These are phyloP conservation scores for Pithys albifrons DNA, from an alignment of 2,113 vertebrate genomes.

Conservation along the genomic window DNA sequence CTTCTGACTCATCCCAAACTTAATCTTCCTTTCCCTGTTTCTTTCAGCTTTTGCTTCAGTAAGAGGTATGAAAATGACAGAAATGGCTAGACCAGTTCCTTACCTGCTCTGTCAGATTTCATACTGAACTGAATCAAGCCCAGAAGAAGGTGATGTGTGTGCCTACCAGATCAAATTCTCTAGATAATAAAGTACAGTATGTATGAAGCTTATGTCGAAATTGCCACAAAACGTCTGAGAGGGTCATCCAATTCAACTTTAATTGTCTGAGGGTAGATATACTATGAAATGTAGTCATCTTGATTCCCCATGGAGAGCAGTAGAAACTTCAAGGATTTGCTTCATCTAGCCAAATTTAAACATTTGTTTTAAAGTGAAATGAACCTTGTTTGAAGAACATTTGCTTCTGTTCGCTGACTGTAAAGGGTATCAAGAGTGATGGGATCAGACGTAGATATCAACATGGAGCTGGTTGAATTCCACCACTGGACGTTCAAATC, in stretches of 20 bases:
- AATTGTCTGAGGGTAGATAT: background rate
- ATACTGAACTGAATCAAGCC: background rate
- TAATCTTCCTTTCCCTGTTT: background rate
- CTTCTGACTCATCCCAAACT: background rate
- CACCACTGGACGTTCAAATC: fast-evolving
- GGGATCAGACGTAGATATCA: background rate
- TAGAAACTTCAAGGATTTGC: background rate
- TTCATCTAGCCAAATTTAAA: background rate
- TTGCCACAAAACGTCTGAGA: background rate
- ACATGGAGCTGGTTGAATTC: background rate
- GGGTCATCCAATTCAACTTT: background rate
- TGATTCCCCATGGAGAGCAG: background rate
- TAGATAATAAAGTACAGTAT: background rate
- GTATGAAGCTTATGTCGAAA: background rate
- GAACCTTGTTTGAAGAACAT: background rate
- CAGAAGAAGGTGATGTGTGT: background rate
- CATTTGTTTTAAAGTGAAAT: background rate
- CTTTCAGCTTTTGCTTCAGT: background rate
- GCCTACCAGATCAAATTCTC: background rate
- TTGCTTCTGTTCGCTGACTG: background rate
- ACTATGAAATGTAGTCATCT: background rate
- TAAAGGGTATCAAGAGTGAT: background rate
- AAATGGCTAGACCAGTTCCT: background rate
- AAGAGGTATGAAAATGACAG: background rate
- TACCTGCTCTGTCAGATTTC: background rate